phyloP scores from a whole-genome alignment of 2,113 vertebrate species.

The Hyaena hyaena region DNA sequence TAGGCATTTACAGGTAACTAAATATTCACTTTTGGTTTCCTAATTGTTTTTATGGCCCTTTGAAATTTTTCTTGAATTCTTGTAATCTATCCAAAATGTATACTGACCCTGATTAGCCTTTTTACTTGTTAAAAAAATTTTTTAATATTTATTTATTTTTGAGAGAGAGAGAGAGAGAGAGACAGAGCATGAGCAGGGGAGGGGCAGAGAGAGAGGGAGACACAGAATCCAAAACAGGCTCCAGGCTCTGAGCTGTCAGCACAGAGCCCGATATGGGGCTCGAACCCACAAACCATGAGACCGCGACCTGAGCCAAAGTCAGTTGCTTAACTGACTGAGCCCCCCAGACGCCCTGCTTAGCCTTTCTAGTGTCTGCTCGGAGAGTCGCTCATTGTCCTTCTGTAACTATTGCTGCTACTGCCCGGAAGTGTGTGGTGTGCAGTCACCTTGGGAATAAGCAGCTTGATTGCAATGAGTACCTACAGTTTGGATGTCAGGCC shows the following conservation, averaged over 20 bases:
- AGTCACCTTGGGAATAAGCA: background rate
- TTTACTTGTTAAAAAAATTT: background rate
- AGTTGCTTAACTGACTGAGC: too few species aligned
- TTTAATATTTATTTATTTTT: too few species aligned
- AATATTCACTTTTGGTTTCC: background rate
- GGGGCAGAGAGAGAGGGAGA: too few species aligned
- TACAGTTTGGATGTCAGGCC: constrained; percentile 31
- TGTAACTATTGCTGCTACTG: background rate
- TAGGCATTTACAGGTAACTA: background rate
- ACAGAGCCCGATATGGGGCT: too few species aligned
- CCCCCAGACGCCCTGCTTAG: too few species aligned
- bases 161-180: too few species aligned
- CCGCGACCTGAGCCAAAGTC: too few species aligned
- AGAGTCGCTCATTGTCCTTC: background rate
- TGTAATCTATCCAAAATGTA: background rate
- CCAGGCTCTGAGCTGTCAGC: too few species aligned
- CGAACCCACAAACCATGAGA: too few species aligned
- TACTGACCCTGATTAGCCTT: background rate
- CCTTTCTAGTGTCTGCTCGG: background rate
- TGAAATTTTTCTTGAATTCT: background rate
- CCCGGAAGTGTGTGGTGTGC: background rate
- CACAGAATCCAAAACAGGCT: too few species aligned
- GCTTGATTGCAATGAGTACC: constrained; percentile 35
- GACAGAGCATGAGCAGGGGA: too few species aligned
- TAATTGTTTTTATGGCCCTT: background rate